Percentiles rank a stretch among this genome's conserved stretches.
Conservation (phyloP, 1,140 invertebrate genomes). For the Trichonephila inaurata region DNA sequence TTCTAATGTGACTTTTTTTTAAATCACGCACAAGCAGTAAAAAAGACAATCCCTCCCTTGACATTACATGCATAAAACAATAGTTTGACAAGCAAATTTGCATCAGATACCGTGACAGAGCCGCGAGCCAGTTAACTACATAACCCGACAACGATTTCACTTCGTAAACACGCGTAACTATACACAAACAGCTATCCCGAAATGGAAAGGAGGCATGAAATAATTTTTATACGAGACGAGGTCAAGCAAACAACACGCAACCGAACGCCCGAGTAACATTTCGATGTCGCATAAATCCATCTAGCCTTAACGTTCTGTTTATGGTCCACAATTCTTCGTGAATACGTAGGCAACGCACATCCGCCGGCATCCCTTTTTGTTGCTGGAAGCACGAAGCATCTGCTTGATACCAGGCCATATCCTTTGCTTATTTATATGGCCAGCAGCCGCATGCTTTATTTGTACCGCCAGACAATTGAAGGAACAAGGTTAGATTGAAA, state of each 20-base stretch:
- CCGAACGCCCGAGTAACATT: constrained; percentile 13
- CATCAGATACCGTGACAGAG: not conserved
- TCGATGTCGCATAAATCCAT: constrained; percentile 27
- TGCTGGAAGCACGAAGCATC: not conserved
- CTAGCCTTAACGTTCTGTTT: not conserved
- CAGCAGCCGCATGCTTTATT: not conserved
- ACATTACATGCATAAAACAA: not conserved
- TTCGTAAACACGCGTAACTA: not conserved
- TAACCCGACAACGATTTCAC: not conserved
- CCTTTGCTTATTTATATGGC: not conserved
- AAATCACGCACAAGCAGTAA: not conserved
- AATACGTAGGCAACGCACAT: constrained; percentile 4
- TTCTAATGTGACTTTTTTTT: no score
- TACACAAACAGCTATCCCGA: not conserved
- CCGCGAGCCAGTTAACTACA: not conserved
- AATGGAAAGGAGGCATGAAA: not conserved
- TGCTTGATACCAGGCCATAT: not conserved
- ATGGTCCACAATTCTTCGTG: not conserved
- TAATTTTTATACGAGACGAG: not conserved
- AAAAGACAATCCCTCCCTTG: not conserved
- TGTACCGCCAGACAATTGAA: not conserved
- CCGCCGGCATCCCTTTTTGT: not conserved
- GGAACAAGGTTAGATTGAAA: not conserved
- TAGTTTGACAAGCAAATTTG: not conserved
- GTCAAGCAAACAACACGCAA: constrained; percentile 30